Evolutionary conservation across 1,140 invertebrate species (phyloP).

Genomic region (Cotesia chilonis): DNA sequence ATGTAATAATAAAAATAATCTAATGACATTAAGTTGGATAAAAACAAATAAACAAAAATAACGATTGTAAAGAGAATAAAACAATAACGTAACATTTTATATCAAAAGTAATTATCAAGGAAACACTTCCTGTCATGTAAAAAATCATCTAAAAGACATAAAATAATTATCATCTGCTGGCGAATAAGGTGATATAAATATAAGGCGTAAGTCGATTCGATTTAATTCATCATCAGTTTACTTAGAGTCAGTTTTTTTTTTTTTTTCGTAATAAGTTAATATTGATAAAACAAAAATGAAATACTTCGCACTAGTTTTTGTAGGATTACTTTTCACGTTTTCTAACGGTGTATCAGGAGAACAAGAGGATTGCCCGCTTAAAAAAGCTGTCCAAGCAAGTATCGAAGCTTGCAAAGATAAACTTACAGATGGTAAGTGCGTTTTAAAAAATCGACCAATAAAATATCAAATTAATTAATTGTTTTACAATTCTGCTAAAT

Average conservation of each 20-base stretch:
- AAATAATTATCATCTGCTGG: background rate
- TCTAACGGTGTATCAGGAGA: no score
- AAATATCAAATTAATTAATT: background rate
- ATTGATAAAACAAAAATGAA: constrained; percentile 5
- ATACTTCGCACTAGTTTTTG: background rate
- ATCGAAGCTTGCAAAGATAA: constrained; percentile 21
- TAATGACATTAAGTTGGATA: constrained; percentile 1
- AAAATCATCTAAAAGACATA: background rate
- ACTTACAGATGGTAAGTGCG: constrained; percentile 21
- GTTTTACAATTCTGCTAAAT: no score
- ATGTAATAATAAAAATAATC: no score
- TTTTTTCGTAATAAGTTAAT: background rate
- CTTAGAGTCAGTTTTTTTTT: no score
- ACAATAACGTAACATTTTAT: constrained; percentile 18
- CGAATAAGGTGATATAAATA: constrained; percentile 4
- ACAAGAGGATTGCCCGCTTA: constrained; percentile 22
- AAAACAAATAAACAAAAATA: background rate
- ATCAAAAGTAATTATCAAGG: constrained; percentile 33
- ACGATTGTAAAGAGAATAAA: constrained; percentile 3
- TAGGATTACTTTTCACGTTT: background rate
- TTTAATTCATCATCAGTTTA: background rate
- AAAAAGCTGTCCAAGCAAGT: constrained; percentile 4
- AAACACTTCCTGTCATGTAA: constrained; percentile 32
- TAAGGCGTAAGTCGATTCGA: background rate
- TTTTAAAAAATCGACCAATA: background rate